Evolutionary conservation across 2,797 vertebrate genomes (phyloP).

Genomic region (Rhinichthys osculus): DNA sequence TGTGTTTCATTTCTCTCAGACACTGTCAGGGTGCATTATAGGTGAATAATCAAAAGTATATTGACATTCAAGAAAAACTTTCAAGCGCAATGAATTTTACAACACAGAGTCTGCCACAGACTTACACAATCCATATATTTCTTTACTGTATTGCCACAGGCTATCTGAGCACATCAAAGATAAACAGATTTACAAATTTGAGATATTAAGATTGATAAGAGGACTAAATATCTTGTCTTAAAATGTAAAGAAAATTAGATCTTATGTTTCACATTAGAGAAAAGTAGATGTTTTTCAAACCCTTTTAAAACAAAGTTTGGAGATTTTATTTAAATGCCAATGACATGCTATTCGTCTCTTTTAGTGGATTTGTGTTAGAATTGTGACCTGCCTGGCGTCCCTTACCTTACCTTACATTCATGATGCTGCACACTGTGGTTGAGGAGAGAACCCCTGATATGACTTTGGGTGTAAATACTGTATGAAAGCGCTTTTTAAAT

Average conservation of each 20-base stretch:
- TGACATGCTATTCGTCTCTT: not conserved
- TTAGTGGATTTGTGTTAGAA: not conserved
- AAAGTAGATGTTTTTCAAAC: not conserved
- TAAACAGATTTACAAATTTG: not conserved
- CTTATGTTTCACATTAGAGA: not conserved
- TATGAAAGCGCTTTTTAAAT: too few species aligned
- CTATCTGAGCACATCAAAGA: not conserved
- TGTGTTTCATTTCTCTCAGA: not conserved
- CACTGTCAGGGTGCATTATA: not conserved
- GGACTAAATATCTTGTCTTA: not conserved
- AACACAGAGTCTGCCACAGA: not conserved
- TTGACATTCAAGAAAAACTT: slow-evolving; percentile 22
- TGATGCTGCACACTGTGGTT: too few species aligned
- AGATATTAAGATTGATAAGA: not conserved
- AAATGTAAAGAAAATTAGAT: not conserved
- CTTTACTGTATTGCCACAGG: not conserved
- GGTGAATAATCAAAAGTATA: not conserved
- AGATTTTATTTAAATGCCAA: not conserved
- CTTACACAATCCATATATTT: not conserved
- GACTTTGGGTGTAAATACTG: too few species aligned
- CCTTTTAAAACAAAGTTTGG: not conserved
- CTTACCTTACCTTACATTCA: not conserved
- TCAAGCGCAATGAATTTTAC: not conserved
- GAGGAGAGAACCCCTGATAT: too few species aligned
- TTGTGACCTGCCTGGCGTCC: not conserved